These are phyloP conservation scores for Embidobia sp. DNA, from an alignment of 2,888 invertebrate genomes.

Conservation along the genomic window DNA sequence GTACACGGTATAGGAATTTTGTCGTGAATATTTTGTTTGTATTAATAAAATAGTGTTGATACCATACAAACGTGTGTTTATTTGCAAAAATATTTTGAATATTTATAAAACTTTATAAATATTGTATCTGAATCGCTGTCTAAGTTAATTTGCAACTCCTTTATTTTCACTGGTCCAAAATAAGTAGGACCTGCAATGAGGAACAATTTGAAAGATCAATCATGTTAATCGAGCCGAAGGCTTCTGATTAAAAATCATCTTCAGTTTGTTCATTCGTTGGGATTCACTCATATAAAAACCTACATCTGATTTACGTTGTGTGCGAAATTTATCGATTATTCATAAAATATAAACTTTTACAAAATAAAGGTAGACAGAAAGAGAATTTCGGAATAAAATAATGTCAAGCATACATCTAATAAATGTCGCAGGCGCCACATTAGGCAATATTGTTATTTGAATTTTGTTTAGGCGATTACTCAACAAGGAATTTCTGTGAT, in stretches of 20 bases:
- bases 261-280: slow-evolving; percentile 37
- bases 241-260: slow-evolving; percentile 20
- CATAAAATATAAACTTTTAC: slow-evolving; percentile 12
- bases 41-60: slow-evolving; percentile 21
- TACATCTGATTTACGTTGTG: slow-evolving; percentile 19
- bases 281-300: slow-evolving; percentile 33
- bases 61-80: slow-evolving; percentile 21
- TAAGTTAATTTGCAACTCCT: slow-evolving; percentile 23
- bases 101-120: slow-evolving; percentile 38
- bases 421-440: slow-evolving; percentile 12
- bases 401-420: slow-evolving; percentile 20
- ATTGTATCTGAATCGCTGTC: slow-evolving; percentile 19
- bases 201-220: slow-evolving; percentile 42
- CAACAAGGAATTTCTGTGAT: slow-evolving; percentile 11
- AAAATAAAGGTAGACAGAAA: slow-evolving; percentile 22
- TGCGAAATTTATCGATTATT: slow-evolving; percentile 14
- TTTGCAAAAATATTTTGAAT: slow-evolving; percentile 45
- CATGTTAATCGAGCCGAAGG: slow-evolving; percentile 22
- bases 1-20: background rate
- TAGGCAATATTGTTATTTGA: slow-evolving; percentile 4
- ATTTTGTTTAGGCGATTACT: background rate
- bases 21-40: background rate
- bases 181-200: slow-evolving; percentile 32
- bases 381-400: slow-evolving; percentile 23
- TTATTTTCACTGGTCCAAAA: slow-evolving; percentile 33